These are phyloP conservation scores for Zosterops hypoxanthus DNA, from an alignment of 2,113 vertebrate species.

Conservation along the genomic window DNA sequence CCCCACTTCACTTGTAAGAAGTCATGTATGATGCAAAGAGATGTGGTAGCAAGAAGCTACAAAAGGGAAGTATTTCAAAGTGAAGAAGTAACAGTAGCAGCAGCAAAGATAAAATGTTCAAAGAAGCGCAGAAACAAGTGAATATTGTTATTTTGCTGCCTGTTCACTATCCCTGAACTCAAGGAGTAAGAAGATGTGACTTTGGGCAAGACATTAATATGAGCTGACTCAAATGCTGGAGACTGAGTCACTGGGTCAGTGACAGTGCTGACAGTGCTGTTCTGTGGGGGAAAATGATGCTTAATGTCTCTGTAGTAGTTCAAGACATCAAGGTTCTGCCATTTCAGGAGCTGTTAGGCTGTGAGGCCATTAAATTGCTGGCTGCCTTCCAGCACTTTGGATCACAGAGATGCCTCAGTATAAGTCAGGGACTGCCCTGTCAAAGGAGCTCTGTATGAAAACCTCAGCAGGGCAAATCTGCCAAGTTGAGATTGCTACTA, in stretches of 20 bases:
- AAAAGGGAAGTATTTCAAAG: not conserved
- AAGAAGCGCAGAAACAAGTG: not conserved
- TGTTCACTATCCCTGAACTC: not conserved
- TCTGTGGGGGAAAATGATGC: not conserved
- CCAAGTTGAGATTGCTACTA: not conserved
- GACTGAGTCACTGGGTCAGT: not conserved
- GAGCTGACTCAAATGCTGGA: not conserved
- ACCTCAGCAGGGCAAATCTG: not conserved
- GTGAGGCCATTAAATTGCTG: not conserved
- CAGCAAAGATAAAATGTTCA: not conserved
- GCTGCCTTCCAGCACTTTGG: not conserved
- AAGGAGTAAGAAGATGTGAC: not conserved
- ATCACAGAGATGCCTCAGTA: not conserved
- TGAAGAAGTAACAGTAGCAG: not conserved
- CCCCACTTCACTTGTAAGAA: not conserved
- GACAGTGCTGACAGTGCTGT: not conserved
- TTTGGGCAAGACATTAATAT: not conserved
- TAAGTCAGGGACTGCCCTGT: not conserved
- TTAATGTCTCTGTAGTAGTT: not conserved
- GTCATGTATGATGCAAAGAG: not conserved
- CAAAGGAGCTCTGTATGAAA: not conserved
- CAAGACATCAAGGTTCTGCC: not conserved
- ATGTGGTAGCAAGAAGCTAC: not conserved
- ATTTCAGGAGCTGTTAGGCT: not conserved
- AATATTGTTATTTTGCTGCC: not conserved